phyloP scores from a whole-genome alignment of 2,888 invertebrate species.

The Caenorhabditis doughertyi region DNA sequence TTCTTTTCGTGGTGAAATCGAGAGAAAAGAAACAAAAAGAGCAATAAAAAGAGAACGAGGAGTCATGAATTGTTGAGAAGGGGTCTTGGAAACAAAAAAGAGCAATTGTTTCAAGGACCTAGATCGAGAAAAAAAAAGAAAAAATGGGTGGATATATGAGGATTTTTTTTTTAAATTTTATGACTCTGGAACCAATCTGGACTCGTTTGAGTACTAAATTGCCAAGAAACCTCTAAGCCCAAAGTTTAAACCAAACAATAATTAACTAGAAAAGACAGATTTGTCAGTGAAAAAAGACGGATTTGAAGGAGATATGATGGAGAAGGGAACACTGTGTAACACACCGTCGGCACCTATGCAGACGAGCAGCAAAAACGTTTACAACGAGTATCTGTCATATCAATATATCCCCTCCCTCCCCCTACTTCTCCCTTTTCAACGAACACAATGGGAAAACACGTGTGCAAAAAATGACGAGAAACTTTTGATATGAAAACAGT shows the following conservation, averaged over 20 bases:
- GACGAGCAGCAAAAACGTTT: constrained; percentile 20
- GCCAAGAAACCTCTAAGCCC: too few relatives aligned
- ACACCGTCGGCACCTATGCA: constrained; percentile 39
- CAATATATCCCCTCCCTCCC: constrained; percentile 36
- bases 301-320: constrained; percentile 7
- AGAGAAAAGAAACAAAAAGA: neutral
- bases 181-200: too few relatives aligned
- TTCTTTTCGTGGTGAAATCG: neutral
- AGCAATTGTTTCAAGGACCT: constrained; percentile 21
- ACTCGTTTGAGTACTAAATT: too few relatives aligned
- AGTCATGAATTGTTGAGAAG: constrained; percentile 49
- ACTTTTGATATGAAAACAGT: neutral
- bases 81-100: too few relatives aligned
- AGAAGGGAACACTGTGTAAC: constrained; percentile 27
- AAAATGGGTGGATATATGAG: too few relatives aligned
- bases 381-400: constrained; percentile 47
- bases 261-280: too few relatives aligned
- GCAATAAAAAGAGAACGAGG: neutral
- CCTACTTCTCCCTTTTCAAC: neutral
- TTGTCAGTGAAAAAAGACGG: too few relatives aligned
- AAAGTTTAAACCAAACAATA: too few relatives aligned
- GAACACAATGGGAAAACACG: constrained; percentile 50
- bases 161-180: too few relatives aligned
- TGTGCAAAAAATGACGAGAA: constrained; percentile 34
- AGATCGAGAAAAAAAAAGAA: neutral